phyloP scores from a whole-genome alignment of 30 jellyfish, hydroid and myxozoan species.

The Nemopilema nomurai region DNA sequence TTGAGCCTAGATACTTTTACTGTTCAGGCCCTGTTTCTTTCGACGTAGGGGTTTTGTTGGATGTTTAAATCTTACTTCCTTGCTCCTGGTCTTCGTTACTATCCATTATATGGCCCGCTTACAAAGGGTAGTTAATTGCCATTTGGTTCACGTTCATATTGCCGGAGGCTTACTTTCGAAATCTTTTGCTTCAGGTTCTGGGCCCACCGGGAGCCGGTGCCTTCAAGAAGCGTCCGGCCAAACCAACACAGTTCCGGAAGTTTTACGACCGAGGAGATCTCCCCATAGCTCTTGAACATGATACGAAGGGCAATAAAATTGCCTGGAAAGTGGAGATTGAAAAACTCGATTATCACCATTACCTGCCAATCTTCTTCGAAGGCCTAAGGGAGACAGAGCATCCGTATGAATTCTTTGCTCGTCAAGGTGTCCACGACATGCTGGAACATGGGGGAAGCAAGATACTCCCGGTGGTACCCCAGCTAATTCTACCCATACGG shows the following conservation, averaged over 20 bases:
- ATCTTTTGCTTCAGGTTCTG: slow-evolving; percentile 36
- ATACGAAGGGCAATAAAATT: slow-evolving; percentile 93
- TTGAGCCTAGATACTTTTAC: no score
- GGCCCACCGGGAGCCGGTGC: slow-evolving; percentile 89
- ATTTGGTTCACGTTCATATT: no score
- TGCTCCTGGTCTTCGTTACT: no score
- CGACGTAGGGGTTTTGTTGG: no score
- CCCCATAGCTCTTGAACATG: slow-evolving; percentile 96
- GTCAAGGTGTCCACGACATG: slow-evolving; percentile 98
- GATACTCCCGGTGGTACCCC: slow-evolving; percentile 90
- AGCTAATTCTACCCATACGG: slow-evolving; percentile 89
- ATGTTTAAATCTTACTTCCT: no score
- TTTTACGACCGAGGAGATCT: slow-evolving; percentile 96
- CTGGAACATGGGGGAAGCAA: slow-evolving; percentile 95
- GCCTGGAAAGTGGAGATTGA: slow-evolving; percentile 99
- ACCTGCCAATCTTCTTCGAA: slow-evolving; percentile 92
- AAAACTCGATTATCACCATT: slow-evolving; percentile 88
- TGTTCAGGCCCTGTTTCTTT: no score
- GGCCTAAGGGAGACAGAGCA: slow-evolving; percentile 88
- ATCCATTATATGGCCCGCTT: no score
- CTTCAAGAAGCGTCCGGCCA: slow-evolving; percentile 74
- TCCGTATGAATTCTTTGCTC: slow-evolving; percentile 89
- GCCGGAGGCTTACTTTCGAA: not conserved
- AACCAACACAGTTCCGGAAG: slow-evolving; percentile 78
- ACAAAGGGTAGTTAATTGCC: no score